Base-by-base conservation (phyloP, 2,113 vertebrate species). In the Eulemur rufifrons region DNA sequence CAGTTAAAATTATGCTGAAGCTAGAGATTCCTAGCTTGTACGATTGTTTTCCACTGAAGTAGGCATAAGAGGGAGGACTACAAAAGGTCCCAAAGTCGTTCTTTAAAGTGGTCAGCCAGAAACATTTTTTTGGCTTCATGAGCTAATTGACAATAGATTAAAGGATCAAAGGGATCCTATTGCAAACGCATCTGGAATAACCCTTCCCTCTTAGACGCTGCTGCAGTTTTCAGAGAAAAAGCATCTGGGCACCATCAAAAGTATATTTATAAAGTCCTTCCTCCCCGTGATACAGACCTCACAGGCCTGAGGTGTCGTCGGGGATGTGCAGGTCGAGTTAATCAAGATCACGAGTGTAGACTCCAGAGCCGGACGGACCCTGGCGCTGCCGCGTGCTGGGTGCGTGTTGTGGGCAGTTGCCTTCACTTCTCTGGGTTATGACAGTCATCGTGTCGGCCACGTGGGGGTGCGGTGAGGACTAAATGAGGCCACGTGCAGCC, bases 111-210 rank as follows among this genome's bases (percentile, higher is more conserved):
- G 52, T 69, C 61, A 61, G 47, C 52, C 68, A 78, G 77, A 82
- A 83, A 25, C 4, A 18, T 3, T 64, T 66, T 64, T 66, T 69
- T 39, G 64, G 68, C 32, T 84, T 89, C 81, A 5, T 83, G 71
- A 96, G 66, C 76, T 95, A 91, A 93, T 12, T 89, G 86, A 34
- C 69, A 74, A 84, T 73, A 89, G 73, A 74, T 52, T 69, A 91
- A 74, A 50, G 37, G 27, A 68, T 78, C 52, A 45, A 74, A 96
- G 64, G 18, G 20, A 52, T 68, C 78, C 47, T 74, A 18, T 52
- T 88, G 45, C 54, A 50, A 8, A 34, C 63, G 20, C 56, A 54
- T 86, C 64, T 95, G 68, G 47, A 77, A 56, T 21, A 71, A 37
- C 50, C 42, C 74, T 61, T 91, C 63, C 32, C 29, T 83, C 54